Conservation (phyloP, 1,140 invertebrate species). For the Portunus trituberculatus region DNA sequence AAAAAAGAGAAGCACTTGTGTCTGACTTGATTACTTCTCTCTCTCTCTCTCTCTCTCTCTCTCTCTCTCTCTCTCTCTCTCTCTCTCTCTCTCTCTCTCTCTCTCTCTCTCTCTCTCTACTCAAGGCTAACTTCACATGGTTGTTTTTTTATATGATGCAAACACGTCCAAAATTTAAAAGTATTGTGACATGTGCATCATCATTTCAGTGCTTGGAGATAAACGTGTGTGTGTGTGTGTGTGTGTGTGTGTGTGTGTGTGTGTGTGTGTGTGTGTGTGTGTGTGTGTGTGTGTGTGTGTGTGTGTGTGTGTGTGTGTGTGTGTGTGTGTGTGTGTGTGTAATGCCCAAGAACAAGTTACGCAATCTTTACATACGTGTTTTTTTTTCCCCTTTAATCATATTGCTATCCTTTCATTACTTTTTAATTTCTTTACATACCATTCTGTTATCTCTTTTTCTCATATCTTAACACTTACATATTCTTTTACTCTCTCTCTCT, state of each 20-base stretch:
- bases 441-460: too few species aligned
- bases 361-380: too few species aligned
- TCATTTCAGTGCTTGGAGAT: background rate
- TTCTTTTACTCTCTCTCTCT: background rate
- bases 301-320: constrained; percentile 17
- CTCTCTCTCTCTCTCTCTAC: background rate
- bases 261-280: constrained; percentile 18
- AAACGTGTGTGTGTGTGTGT: background rate
- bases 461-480: too few species aligned
- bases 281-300: constrained; percentile 20
- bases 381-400: too few species aligned
- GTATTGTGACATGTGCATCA: background rate
- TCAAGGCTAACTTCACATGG: background rate
- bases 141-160: constrained; percentile 4
- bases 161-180: background rate
- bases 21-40: background rate
- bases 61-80: background rate
- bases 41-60: background rate
- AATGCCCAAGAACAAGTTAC: too few species aligned
- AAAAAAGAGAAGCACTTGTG: too few species aligned
- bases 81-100: background rate
- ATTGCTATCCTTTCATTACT: too few species aligned
- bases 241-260: constrained; percentile 20
- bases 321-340: constrained; percentile 15
- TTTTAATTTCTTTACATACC: too few species aligned